phyloP scores from a whole-genome alignment of 2,888 invertebrate species.

The Dascillus cervinus region DNA sequence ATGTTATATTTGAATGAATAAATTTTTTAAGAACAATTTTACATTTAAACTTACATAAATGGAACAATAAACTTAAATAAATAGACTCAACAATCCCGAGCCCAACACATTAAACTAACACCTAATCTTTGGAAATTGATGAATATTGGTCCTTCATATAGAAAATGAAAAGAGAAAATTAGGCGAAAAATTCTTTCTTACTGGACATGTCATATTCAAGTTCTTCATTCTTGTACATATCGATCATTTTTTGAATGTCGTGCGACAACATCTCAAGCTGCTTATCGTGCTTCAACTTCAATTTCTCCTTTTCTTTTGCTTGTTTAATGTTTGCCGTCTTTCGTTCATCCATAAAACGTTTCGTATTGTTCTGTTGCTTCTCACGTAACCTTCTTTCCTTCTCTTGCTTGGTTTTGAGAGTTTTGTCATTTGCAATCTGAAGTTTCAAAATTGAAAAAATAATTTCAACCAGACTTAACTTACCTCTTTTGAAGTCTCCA shows the following conservation, averaged over 20 bases:
- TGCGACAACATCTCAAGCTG: constrained; percentile 83
- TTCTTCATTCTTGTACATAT: constrained; percentile 91
- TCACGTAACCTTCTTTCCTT: constrained; percentile 88
- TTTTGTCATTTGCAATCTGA: constrained; percentile 77
- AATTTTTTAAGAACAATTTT: too few species aligned
- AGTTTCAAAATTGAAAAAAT: constrained; percentile 10
- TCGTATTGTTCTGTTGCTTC: constrained; percentile 96
- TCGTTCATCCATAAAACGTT: constrained; percentile 93
- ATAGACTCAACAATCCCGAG: too few species aligned
- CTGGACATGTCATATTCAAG: constrained; percentile 82
- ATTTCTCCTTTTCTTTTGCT: constrained; percentile 82
- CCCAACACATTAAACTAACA: too few species aligned
- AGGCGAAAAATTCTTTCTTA: constrained; percentile 87
- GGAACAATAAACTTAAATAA: too few species aligned
- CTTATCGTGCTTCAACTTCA: constrained; percentile 86
- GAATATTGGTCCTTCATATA: background rate
- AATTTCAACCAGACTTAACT: constrained; percentile 4
- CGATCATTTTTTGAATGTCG: constrained; percentile 83
- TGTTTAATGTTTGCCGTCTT: constrained; percentile 84
- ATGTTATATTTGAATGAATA: too few species aligned
- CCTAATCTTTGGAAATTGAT: too few species aligned
- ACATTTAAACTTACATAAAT: too few species aligned
- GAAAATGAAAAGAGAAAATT: constrained; percentile 21
- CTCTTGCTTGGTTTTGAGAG: constrained; percentile 93
- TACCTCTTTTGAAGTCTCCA: constrained; percentile 94